phyloP scores from a whole-genome alignment of 2,113 vertebrate genomes.

The Plecotus auritus region DNA sequence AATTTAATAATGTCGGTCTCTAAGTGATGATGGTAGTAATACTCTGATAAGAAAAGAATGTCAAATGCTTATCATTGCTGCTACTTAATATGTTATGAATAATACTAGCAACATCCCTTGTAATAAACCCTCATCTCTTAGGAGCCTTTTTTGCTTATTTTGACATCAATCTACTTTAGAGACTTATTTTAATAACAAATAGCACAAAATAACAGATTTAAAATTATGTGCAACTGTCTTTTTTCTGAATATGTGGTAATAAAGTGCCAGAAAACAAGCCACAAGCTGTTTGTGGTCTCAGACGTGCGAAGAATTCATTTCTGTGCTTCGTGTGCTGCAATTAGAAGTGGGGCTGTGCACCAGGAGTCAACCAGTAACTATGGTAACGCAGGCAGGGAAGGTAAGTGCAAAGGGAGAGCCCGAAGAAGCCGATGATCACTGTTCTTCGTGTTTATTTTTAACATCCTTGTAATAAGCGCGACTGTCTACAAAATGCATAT shows the following conservation, averaged over 20 bases:
- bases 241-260: conserved; percentile 74
- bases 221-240: conserved; percentile 63
- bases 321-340: conserved; percentile 85
- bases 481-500: conserved; percentile 44
- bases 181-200: conserved; percentile 60
- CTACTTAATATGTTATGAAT: background rate
- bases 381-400: conserved; percentile 81
- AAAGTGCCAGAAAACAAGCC: conserved; percentile 74
- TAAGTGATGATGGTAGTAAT: background rate
- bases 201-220: conserved; percentile 70
- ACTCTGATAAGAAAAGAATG: background rate
- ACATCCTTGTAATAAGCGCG: conserved; percentile 54
- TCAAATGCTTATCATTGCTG: background rate
- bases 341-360: conserved; percentile 84
- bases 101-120: background rate
- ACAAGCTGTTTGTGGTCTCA: conserved; percentile 80
- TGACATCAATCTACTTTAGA: conserved; percentile 54
- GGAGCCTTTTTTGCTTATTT: conserved; percentile 39
- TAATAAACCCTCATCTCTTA: background rate
- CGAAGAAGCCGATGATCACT: conserved; percentile 72
- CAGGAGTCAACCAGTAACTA: conserved; percentile 85
- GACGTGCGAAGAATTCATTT: conserved; percentile 83
- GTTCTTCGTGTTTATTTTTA: conserved; percentile 75
- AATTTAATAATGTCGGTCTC: background rate
- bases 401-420: conserved; percentile 72